Evolutionary conservation across 2,113 vertebrate species (phyloP).

Genomic region (Tragelaphus strepsiceros): DNA sequence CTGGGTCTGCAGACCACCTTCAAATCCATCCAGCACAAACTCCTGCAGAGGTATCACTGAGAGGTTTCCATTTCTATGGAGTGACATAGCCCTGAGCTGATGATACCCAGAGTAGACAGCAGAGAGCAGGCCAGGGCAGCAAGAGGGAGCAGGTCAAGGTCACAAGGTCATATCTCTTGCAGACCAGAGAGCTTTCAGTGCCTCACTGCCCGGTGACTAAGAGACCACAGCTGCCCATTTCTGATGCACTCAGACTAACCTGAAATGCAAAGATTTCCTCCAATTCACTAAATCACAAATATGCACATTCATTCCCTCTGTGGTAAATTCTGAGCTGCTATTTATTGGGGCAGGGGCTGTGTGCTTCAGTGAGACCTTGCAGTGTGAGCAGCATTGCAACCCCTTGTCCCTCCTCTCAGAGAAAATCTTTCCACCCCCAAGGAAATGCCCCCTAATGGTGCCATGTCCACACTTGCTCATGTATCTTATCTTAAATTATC

Average conservation of each 20-base stretch:
- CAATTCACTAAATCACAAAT: background rate
- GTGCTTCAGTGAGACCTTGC: background rate
- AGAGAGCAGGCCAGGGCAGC: accelerated
- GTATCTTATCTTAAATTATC: background rate
- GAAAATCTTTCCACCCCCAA: background rate
- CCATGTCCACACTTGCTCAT: background rate
- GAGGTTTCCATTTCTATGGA: background rate
- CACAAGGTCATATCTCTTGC: background rate
- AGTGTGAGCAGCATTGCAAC: background rate
- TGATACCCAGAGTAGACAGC: background rate
- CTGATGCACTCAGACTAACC: background rate
- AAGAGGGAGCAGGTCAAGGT: background rate
- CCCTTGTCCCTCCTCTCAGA: background rate
- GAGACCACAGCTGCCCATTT: no score
- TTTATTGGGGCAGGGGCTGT: background rate
- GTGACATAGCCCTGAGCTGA: background rate
- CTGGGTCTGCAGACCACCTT: background rate
- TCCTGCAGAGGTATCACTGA: background rate
- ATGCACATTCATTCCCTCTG: background rate
- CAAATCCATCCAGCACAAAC: background rate
- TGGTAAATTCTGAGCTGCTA: background rate
- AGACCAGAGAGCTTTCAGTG: background rate
- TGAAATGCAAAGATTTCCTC: background rate
- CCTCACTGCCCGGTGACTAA: background rate
- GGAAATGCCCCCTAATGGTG: background rate